These are phyloP conservation scores for Arrhopalites spinosus DNA, from an alignment of 2,888 invertebrate genomes.

Conservation along the genomic window DNA sequence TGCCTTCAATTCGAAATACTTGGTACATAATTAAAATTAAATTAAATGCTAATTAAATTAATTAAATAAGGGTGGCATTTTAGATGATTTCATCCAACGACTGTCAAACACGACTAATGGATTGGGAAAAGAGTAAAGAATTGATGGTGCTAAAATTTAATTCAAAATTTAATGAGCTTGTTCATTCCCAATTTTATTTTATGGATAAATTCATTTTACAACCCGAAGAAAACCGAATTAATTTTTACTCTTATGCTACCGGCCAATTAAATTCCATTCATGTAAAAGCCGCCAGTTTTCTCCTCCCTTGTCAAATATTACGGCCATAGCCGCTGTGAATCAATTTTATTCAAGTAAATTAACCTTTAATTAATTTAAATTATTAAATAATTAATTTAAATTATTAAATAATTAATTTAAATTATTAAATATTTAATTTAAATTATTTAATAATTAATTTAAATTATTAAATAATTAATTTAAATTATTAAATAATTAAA, in stretches of 20 bases:
- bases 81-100: slow-evolving; percentile 44
- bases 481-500: too few species aligned
- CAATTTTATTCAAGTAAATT: slow-evolving; percentile 53
- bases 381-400: too few species aligned
- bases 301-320: slow-evolving; percentile 48
- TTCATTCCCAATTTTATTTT: slow-evolving; percentile 53
- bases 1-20: slow-evolving; percentile 45
- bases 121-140: slow-evolving; percentile 45
- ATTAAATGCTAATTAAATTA: neutral
- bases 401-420: too few species aligned
- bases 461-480: slow-evolving; percentile 8
- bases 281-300: slow-evolving; percentile 50
- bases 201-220: slow-evolving; percentile 55
- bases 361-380: neutral
- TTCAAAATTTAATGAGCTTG: slow-evolving; percentile 54
- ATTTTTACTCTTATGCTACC: slow-evolving; percentile 47
- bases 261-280: slow-evolving; percentile 39
- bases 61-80: neutral
- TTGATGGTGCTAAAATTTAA: slow-evolving; percentile 42
- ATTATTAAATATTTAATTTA: neutral
- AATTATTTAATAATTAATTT: neutral
- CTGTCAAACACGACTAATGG: slow-evolving; percentile 45
- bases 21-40: slow-evolving; percentile 38
- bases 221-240: slow-evolving; percentile 51
- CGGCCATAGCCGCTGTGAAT: slow-evolving; percentile 51